Evolutionary conservation across 2,113 vertebrate genomes (phyloP).

Genomic region (Phaethornis superciliosus): DNA sequence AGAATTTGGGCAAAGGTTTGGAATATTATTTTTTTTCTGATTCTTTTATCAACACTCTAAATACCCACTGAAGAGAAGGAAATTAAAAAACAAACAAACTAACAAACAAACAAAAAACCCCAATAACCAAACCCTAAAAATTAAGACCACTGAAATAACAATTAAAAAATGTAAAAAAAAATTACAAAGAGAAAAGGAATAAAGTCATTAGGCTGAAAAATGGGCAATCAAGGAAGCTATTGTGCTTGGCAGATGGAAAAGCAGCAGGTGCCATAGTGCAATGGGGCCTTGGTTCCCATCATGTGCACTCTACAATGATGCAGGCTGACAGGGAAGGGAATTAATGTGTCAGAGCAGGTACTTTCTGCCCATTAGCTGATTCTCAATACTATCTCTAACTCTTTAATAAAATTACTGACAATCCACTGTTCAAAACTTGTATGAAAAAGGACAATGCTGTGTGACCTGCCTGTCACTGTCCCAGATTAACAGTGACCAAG

Average conservation of each 20-base stretch:
- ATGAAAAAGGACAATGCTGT: background rate
- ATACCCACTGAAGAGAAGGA: conserved; percentile 50
- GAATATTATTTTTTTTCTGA: conserved; percentile 65
- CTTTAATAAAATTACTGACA: conserved; percentile 59
- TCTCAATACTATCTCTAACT: conserved; percentile 71
- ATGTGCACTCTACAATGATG: conserved; percentile 85
- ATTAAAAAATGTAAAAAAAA: conserved; percentile 75
- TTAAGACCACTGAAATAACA: conserved; percentile 65
- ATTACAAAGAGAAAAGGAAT: conserved; percentile 75
- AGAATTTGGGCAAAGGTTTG: conserved; percentile 62
- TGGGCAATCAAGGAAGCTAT: conserved; percentile 80
- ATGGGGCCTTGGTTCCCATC: conserved; percentile 85
- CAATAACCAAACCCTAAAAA: background rate
- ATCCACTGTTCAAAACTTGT: background rate
- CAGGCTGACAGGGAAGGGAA: conserved; percentile 90
- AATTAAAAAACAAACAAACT: background rate
- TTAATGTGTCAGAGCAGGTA: conserved; percentile 84
- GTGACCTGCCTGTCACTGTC: conserved; percentile 28
- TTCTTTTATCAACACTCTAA: conserved; percentile 59
- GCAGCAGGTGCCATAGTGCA: conserved; percentile 89
- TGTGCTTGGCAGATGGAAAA: conserved; percentile 89
- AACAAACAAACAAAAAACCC: too few species aligned
- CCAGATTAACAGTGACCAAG: conserved; percentile 64
- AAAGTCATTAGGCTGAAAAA: conserved; percentile 84
- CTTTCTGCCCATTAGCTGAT: conserved; percentile 86